Evolutionary conservation across 2,888 invertebrate species (phyloP).

Genomic region (Sepiola atlantica): DNA sequence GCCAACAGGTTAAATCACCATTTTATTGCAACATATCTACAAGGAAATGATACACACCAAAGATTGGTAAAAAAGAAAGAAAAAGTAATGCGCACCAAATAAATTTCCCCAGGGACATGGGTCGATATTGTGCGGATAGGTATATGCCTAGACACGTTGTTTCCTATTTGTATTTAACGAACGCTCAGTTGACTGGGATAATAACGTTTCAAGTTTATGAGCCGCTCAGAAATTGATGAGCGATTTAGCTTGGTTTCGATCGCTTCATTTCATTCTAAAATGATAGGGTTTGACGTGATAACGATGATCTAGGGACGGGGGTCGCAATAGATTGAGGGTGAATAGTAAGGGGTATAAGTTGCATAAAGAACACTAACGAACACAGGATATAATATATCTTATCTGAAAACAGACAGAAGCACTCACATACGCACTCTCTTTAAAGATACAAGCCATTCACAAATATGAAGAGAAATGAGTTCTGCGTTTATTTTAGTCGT

Average conservation of each 20-base stretch:
- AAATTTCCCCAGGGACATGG: background rate
- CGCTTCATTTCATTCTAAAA: background rate
- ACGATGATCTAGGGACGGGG: background rate
- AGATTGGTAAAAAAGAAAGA: background rate
- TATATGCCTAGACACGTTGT: background rate
- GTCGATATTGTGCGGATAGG: background rate
- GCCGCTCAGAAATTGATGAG: background rate
- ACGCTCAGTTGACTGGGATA: background rate
- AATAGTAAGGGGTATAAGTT: no score
- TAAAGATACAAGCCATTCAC: no score
- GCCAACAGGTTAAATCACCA: background rate
- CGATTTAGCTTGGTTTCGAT: background rate
- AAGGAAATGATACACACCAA: background rate
- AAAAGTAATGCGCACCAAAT: background rate
- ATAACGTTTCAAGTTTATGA: background rate
- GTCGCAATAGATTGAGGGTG: no score
- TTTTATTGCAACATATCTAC: background rate
- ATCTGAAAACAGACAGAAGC: no score
- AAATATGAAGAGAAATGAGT: no score
- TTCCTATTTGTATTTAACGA: background rate
- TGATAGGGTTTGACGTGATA: background rate
- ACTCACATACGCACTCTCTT: no score
- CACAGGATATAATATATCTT: no score
- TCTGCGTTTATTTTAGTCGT: no score
- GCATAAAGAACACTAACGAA: no score